Percentiles rank a stretch among this genome's conserved stretches.
phyloP scores from a whole-genome alignment of 2,797 vertebrate genomes.

The Syngnathus acus region DNA sequence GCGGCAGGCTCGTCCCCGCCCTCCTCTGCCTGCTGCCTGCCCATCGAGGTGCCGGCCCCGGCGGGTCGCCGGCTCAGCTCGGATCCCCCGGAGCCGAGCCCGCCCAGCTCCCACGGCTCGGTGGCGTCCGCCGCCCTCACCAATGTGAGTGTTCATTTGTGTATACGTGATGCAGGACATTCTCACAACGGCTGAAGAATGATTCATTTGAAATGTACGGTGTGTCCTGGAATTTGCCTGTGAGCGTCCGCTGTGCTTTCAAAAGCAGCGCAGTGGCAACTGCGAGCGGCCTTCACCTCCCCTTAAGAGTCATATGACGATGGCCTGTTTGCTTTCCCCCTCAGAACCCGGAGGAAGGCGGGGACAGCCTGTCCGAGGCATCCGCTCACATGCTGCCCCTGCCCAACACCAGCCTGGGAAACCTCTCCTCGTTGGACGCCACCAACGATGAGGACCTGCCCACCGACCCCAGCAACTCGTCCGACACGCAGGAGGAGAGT shows the following conservation, averaged over 20 bases:
- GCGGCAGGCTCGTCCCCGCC: constrained; percentile 55
- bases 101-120: constrained; percentile 48
- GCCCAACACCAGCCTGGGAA: constrained; percentile 61
- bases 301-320: constrained; percentile 45
- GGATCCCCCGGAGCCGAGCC: constrained; percentile 66
- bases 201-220: not conserved
- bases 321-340: constrained; percentile 34
- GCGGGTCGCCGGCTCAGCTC: constrained; percentile 35
- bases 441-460: constrained; percentile 81
- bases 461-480: constrained; percentile 86
- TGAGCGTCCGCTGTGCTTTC: constrained; percentile 11
- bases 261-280: constrained; percentile 14
- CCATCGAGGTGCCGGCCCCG: constrained; percentile 64
- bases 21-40: constrained; percentile 50
- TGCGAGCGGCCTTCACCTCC: constrained; percentile 9
- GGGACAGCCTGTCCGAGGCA: constrained; percentile 68
- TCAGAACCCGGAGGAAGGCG: constrained; percentile 72
- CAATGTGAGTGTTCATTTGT: constrained; percentile 35
- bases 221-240: not conserved
- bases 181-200: not conserved
- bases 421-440: constrained; percentile 76
- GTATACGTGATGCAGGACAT: too few relatives aligned
- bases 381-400: constrained; percentile 71
- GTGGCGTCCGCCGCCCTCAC: constrained; percentile 39
- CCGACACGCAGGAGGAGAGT: constrained; percentile 86